These are phyloP conservation scores for Harmothoe impar DNA, from an alignment of 2,888 invertebrate species.

Conservation along the genomic window DNA sequence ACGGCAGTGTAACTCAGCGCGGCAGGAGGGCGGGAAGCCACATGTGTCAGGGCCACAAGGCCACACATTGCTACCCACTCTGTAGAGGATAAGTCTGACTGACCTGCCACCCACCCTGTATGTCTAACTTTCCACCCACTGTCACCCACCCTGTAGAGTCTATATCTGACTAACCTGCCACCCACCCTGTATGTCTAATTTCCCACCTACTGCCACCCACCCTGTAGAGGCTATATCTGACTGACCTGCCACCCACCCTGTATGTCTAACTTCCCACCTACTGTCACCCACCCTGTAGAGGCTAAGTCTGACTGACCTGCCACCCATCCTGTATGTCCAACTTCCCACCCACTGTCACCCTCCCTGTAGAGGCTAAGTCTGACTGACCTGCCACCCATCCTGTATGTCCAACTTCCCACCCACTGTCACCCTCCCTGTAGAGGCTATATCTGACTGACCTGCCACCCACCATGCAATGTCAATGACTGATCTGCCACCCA, in stretches of 20 bases:
- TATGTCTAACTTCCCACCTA: not conserved
- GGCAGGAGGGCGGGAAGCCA: no score
- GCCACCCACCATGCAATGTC: not conserved
- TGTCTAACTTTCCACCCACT: not conserved
- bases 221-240: no score
- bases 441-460: not conserved
- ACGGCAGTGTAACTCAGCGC: not conserved
- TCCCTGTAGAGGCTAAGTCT: no score
- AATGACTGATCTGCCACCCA: not conserved
- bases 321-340: not conserved
- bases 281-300: not conserved
- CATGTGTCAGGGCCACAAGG: no score
- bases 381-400: no score
- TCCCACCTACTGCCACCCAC: no score
- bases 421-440: no score
- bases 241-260: not conserved
- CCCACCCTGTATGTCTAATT: not conserved
- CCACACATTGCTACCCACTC: no score
- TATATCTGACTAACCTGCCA: not conserved
- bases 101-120: not conserved
- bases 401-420: no score
- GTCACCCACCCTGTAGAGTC: no score
- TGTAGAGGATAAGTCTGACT: no score
- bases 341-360: not conserved
- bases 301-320: not conserved